A percentile compares a stretch with the other conserved stretches of the same genome.
These are phyloP conservation scores for Smithornis capensis DNA, from an alignment of 2,113 vertebrate species.

Conservation along the genomic window DNA sequence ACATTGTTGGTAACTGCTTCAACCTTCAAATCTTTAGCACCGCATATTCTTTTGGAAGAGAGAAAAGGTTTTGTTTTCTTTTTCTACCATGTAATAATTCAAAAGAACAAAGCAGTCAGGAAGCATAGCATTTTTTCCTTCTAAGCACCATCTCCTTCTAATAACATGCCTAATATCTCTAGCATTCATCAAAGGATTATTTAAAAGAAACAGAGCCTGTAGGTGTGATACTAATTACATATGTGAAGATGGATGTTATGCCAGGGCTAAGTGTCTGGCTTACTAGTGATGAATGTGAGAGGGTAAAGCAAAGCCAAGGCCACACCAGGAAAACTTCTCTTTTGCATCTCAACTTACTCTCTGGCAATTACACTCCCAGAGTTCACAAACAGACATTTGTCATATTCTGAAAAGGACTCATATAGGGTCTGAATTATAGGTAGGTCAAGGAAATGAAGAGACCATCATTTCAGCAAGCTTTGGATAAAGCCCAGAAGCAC, in stretches of 20 bases:
- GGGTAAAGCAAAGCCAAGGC: constrained; percentile 19
- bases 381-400: not conserved
- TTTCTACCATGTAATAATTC: not conserved
- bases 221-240: constrained; percentile 63
- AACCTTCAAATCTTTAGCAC: not conserved
- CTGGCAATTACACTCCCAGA: not conserved
- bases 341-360: not conserved
- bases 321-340: not conserved
- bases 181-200: constrained; percentile 63
- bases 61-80: not conserved
- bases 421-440: not conserved
- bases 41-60: not conserved
- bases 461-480: not conserved
- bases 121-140: not conserved
- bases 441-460: not conserved
- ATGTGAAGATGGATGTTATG: constrained; percentile 38
- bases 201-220: constrained; percentile 58
- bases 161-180: constrained; percentile 48
- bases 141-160: constrained; percentile 29
- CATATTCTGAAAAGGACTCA: not conserved
- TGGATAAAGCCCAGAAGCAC: not conserved
- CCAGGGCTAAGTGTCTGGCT: constrained; percentile 27
- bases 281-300: not conserved
- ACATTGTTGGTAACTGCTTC: not conserved
- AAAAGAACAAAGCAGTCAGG: constrained; percentile 32